A percentile compares a stretch with the other conserved stretches of the same genome.
Evolutionary conservation across 2,888 invertebrate species (phyloP).

Genomic region (Geophilus truncorum): DNA sequence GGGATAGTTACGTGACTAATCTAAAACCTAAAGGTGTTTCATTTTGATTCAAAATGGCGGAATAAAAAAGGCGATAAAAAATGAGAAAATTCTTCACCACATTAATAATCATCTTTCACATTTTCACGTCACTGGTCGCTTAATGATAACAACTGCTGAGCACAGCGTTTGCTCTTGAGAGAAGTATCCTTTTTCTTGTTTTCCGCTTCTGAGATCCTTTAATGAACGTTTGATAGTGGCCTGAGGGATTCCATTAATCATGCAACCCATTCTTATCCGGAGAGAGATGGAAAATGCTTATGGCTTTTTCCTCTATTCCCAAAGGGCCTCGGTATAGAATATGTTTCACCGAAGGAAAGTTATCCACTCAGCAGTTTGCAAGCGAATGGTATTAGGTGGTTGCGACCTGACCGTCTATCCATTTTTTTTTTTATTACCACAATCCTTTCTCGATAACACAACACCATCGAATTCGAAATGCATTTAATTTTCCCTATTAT

Average conservation of each 20-base stretch:
- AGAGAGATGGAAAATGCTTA: neutral
- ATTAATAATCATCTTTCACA: no score
- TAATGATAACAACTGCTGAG: neutral
- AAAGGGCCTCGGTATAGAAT: neutral
- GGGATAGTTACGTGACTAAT: no score
- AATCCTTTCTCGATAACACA: no score
- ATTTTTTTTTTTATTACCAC: no score
- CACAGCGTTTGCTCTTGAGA: neutral
- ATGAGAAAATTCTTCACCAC: no score
- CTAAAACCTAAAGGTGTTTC: no score
- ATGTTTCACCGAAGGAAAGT: neutral
- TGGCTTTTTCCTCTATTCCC: neutral
- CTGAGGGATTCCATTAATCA: constrained; percentile 7
- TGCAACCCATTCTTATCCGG: neutral
- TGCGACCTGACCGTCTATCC: no score
- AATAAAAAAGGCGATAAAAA: no score
- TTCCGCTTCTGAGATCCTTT: neutral
- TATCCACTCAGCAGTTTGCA: neutral
- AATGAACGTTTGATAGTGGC: constrained; percentile 8
- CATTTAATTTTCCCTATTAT: neutral
- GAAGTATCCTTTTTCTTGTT: neutral
- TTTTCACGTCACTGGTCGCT: no score
- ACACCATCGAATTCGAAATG: no score
- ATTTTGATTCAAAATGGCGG: no score
- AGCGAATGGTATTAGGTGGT: neutral